phyloP scores from a whole-genome alignment of 2,113 vertebrate species.

The Hypanus sabinus region DNA sequence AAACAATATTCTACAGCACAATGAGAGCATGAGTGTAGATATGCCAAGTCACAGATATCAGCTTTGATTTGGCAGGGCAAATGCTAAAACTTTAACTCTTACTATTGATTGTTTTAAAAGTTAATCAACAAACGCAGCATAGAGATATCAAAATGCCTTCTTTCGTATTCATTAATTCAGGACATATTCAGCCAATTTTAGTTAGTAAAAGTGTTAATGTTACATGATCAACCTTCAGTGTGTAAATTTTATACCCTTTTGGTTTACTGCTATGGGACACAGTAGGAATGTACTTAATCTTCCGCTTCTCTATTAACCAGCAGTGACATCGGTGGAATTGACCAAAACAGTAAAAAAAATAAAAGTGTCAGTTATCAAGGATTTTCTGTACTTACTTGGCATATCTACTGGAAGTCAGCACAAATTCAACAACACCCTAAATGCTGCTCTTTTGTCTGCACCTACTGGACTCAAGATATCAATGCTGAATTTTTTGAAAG shows the following conservation, averaged over 20 bases:
- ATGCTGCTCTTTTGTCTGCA: not conserved
- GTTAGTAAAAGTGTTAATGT: not conserved
- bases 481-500: not conserved
- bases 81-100: not conserved
- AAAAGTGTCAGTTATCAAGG: not conserved
- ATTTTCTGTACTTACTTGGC: not conserved
- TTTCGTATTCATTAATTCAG: not conserved
- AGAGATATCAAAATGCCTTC: not conserved
- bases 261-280: not conserved
- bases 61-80: not conserved
- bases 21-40: not conserved
- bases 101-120: not conserved
- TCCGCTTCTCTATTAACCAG: not conserved
- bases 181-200: not conserved
- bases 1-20: conserved; percentile 9
- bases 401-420: not conserved
- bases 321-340: not conserved
- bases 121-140: not conserved
- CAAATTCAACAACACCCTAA: not conserved
- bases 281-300: not conserved
- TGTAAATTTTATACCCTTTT: not conserved
- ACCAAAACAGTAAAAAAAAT: not conserved
- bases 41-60: conserved; percentile 1
- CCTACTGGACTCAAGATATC: not conserved
- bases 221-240: not conserved